phyloP scores from a whole-genome alignment of 2,113 vertebrate species.

The Nothocercus nigrocapillus region DNA sequence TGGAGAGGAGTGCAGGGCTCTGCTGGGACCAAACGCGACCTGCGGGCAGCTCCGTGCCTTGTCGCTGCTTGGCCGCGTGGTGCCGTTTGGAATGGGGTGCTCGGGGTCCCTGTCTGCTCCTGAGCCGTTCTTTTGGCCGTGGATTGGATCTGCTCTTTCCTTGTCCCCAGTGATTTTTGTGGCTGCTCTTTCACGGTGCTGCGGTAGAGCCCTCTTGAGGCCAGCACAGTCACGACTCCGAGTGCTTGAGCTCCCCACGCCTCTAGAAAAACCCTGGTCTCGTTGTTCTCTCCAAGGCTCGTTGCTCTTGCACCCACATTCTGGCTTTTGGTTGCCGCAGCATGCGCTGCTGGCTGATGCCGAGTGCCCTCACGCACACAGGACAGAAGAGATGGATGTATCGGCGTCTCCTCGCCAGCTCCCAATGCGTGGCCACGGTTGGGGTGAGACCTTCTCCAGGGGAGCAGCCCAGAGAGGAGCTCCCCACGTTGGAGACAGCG shows the following conservation, averaged over 20 bases:
- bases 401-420: no score
- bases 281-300: not conserved
- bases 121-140: accelerated
- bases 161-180: not conserved
- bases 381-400: no score
- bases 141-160: not conserved
- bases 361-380: no score
- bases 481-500: not conserved
- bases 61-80: not conserved
- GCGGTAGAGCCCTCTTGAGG: constrained; percentile 61
- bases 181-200: not conserved
- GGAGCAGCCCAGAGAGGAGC: not conserved
- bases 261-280: accelerated
- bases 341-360: not conserved
- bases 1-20: accelerated
- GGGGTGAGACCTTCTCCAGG: no score
- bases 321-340: not conserved
- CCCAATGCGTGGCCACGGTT: no score
- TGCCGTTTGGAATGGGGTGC: not conserved
- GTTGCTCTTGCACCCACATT: not conserved
- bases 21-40: accelerated
- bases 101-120: not conserved
- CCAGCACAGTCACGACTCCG: not conserved
- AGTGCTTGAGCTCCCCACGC: not conserved
- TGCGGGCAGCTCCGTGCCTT: no score